Percentiles rank a stretch among this genome's conserved stretches.
phyloP scores from a whole-genome alignment of 2,888 invertebrate species.

The Drosophila kuntzei region DNA sequence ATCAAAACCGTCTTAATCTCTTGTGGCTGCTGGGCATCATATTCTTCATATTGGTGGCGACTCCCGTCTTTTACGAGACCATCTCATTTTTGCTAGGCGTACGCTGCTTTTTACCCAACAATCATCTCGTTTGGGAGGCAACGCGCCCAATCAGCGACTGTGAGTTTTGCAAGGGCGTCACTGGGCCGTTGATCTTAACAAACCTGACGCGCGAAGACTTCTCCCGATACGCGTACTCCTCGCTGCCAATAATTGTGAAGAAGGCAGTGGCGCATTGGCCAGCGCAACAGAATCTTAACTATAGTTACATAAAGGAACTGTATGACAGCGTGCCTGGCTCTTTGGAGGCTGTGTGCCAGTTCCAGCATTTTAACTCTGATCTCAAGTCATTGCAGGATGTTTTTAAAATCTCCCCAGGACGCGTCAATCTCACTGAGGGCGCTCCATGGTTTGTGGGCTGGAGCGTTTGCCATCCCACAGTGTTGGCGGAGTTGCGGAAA shows the following conservation, averaged over 20 bases:
- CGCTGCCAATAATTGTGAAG: constrained; percentile 92
- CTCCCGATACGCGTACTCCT: constrained; percentile 90
- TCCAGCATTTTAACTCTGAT: constrained; percentile 94
- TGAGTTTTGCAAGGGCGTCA: constrained; percentile 90
- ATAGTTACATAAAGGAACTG: constrained; percentile 89
- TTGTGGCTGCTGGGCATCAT: constrained; percentile 83
- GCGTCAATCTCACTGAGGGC: constrained; percentile 87
- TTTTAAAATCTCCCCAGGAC: constrained; percentile 90
- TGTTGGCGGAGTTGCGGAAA: constrained; percentile 90
- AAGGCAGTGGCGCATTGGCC: constrained; percentile 91
- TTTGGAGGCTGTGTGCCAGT: constrained; percentile 93
- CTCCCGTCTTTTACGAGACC: constrained; percentile 83
- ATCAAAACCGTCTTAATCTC: constrained; percentile 78
- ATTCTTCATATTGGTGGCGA: constrained; percentile 83
- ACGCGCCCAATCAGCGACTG: constrained; percentile 94
- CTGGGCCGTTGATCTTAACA: constrained; percentile 88
- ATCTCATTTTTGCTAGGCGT: constrained; percentile 86
- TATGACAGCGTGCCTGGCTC: constrained; percentile 90
- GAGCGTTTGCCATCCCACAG: constrained; percentile 95
- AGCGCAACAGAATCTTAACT: constrained; percentile 89
- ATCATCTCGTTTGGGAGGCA: constrained; percentile 94
- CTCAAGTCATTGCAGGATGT: constrained; percentile 91
- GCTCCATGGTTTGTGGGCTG: constrained; percentile 96
- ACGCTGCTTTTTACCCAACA: constrained; percentile 92
- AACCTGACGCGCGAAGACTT: constrained; percentile 91